These are phyloP conservation scores for Galago senegalensis DNA, from an alignment of 2,797 vertebrate species.

Conservation along the genomic window DNA sequence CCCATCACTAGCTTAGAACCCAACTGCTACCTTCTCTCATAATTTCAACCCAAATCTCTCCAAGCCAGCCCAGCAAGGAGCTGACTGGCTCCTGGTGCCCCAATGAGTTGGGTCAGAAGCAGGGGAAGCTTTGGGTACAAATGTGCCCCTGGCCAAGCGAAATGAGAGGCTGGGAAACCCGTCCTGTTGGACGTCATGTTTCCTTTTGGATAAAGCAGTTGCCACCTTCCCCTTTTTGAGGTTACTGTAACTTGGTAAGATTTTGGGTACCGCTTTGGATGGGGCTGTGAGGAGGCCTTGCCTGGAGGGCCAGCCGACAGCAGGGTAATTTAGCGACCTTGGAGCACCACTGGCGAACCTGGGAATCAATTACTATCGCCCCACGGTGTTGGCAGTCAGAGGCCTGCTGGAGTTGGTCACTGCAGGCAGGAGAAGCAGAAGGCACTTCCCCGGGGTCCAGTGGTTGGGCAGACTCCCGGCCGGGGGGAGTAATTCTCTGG, in stretches of 20 bases:
- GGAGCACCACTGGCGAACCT: fast-evolving
- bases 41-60: neutral
- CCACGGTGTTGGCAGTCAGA: neutral
- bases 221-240: neutral
- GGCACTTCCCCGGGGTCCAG: neutral
- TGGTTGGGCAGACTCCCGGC: neutral
- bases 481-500: neutral
- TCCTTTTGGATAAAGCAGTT: neutral
- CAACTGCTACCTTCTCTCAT: neutral
- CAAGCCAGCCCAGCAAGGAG: neutral
- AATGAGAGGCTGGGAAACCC: neutral
- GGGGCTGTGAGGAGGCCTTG: neutral
- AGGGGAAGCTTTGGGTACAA: neutral
- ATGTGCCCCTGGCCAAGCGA: too few species aligned
- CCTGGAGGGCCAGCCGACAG: neutral
- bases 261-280: neutral
- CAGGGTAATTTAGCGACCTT: neutral
- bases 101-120: neutral
- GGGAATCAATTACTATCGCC: neutral
- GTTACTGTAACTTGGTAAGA: neutral
- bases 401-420: neutral
- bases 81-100: neutral
- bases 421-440: neutral
- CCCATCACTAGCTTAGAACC: neutral
- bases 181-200: neutral